A percentile compares a stretch with the other conserved stretches of the same genome.
Conservation (phyloP, 2,888 invertebrate genomes). For the Mimumesa dahlbomi region DNA sequence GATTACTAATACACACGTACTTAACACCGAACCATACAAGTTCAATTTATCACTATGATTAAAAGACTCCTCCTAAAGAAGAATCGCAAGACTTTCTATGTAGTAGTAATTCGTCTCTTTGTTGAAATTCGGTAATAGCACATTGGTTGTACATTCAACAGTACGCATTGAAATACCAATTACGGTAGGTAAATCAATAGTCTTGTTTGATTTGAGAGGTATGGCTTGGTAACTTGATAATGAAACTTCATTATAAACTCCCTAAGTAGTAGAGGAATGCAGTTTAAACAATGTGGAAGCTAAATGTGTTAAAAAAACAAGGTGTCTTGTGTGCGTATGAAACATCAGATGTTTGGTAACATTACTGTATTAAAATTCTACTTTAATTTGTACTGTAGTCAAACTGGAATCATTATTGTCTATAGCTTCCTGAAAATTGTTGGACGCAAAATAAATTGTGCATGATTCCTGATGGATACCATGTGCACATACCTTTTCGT, state of each 20-base stretch:
- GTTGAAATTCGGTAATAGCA: conserved; percentile 2
- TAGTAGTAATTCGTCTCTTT: not conserved
- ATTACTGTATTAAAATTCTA: conserved; percentile 8
- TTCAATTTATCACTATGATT: conserved; percentile 12
- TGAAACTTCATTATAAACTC: conserved; percentile 1
- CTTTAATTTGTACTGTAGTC: conserved; percentile 27
- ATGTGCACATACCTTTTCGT: conserved; percentile 10
- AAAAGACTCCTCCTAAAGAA: conserved; percentile 2
- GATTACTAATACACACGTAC: conserved; percentile 33
- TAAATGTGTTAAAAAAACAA: not conserved
- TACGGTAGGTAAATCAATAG: not conserved
- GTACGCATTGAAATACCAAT: conserved; percentile 16
- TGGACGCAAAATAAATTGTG: conserved; percentile 9
- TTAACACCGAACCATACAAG: conserved; percentile 8
- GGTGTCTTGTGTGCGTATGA: not conserved
- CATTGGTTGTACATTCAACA: conserved; percentile 4
- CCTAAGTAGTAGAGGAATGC: conserved; percentile 8
- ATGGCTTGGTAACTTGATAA: conserved; percentile 21
- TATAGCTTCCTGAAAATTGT: conserved; percentile 5
- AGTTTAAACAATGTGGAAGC: conserved; percentile 1
- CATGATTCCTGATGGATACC: conserved; percentile 19
- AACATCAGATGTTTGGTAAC: conserved; percentile 7
- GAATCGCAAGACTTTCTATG: not conserved
- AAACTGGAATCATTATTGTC: conserved; percentile 18
- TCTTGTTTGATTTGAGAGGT: conserved; percentile 21